These are phyloP conservation scores for Zele albiditarsus DNA, from an alignment of 2,888 invertebrate species.

Conservation along the genomic window DNA sequence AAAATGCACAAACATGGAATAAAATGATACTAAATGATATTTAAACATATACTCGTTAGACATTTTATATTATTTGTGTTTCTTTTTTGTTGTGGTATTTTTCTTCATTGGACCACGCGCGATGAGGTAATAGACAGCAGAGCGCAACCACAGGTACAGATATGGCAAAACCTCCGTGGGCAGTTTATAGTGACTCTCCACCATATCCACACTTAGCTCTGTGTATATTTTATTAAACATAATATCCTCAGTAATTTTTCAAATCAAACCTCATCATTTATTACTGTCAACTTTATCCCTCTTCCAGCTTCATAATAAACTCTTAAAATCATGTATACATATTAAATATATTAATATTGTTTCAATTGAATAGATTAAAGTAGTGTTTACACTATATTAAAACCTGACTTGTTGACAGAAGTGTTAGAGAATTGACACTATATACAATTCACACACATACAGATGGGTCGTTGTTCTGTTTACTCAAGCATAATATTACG, in stretches of 20 bases:
- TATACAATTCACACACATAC: background rate
- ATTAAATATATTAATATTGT: background rate
- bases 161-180: constrained; percentile 18
- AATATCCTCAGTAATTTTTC: background rate
- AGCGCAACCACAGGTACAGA: background rate
- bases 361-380: background rate
- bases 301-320: background rate
- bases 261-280: background rate
- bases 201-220: background rate
- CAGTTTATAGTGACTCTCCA: background rate
- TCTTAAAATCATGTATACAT: background rate
- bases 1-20: constrained; percentile 3
- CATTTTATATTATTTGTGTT: background rate
- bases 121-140: constrained; percentile 21
- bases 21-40: constrained; percentile 9
- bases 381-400: background rate
- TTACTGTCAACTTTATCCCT: background rate
- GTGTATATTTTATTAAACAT: background rate
- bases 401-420: background rate
- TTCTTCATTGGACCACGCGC: background rate
- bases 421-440: constrained; percentile 6
- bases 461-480: constrained; percentile 27
- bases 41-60: constrained; percentile 8
- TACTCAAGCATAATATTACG: constrained; percentile 28
- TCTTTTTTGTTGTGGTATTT: too few relatives aligned